Evolutionary conservation across 1,140 invertebrate genomes (phyloP).

Genomic region (Teleogryllus occipitalis): DNA sequence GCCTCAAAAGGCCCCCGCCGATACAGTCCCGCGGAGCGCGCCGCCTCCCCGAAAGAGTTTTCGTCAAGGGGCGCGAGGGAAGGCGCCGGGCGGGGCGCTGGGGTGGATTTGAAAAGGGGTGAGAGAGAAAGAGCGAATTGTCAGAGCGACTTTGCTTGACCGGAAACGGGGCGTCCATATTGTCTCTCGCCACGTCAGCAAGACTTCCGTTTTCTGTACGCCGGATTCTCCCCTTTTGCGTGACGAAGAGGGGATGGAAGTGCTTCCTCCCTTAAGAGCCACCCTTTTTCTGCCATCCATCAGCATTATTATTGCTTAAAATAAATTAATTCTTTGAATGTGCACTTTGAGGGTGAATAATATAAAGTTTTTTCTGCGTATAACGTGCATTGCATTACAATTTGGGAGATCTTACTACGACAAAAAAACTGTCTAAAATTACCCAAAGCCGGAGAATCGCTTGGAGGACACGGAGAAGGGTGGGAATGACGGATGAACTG

Average conservation of each 20-base stretch:
- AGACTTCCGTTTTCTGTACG: neutral
- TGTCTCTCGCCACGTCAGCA: conserved; percentile 2
- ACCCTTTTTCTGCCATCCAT: neutral
- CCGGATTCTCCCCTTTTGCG: neutral
- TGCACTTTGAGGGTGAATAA: neutral
- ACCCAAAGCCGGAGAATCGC: too few relatives aligned
- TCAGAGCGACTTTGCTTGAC: neutral
- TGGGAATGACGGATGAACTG: too few relatives aligned
- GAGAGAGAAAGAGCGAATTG: neutral
- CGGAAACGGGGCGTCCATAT: neutral
- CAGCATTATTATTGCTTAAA: neutral
- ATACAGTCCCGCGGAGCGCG: neutral
- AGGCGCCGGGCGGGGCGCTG: neutral
- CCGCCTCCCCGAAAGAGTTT: neutral
- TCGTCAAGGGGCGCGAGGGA: neutral
- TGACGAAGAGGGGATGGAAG: neutral
- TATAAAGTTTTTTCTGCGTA: neutral
- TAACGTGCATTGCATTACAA: neutral
- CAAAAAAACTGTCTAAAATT: too few relatives aligned
- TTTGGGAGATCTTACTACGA: too few relatives aligned
- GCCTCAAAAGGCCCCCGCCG: neutral
- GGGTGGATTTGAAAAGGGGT: neutral
- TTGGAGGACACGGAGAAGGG: too few relatives aligned
- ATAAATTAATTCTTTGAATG: neutral
- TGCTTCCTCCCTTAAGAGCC: neutral